Base-by-base conservation (phyloP, 2,797 vertebrate genomes). In the Pygocentrus nattereri region DNA sequence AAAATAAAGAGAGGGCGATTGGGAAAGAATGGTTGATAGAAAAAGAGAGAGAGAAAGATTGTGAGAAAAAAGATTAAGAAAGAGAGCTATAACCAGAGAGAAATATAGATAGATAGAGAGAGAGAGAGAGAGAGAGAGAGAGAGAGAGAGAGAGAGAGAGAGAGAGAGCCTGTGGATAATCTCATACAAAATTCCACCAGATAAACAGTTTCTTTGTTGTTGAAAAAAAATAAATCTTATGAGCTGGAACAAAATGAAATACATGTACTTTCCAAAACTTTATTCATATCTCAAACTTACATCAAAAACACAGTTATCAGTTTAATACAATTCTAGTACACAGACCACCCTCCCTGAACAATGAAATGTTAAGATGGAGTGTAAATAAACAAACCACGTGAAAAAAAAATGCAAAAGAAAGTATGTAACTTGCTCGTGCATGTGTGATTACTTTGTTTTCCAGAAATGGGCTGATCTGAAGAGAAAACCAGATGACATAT, bases 251-350 rank as follows among this genome's bases (percentile, higher is more conserved):
- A 72, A 80, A 72, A 65, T 34, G 87, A 83, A 44, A 2, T 12
- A 44, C 78, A 82, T 88, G 85, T 87, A 86, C 84, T 87, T 82
- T 81, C 83, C 82, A 73, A 88, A 86, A 80, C 69, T 91, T 88
- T 85, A 88, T 89, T 91, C 79, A 80, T 86, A 90, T 85, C 80
- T 84, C 58, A 88, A 88, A 88, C 59, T 70, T 87, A 76, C 87
- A 65, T 73, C 44, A 82, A 80, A 49, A 69, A 78, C 38, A 72
- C 73, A 75, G 68, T 71, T 73, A 79, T 84, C 78, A 84, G 81
- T 84, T 86, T 84, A 81, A 80, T 74, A 81, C 61, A 76, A 65
- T 87, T 84, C 83, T 85, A 88, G 85, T 88, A 88, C 71, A 81
- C 54, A 7, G 65, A 19, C 13, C 25, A 52, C 21, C 69, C 47